Percentiles rank a stretch among this genome's conserved stretches.
These are phyloP conservation scores for Mesochorus sp. DNA, from an alignment of 2,888 invertebrate species.

Conservation along the genomic window DNA sequence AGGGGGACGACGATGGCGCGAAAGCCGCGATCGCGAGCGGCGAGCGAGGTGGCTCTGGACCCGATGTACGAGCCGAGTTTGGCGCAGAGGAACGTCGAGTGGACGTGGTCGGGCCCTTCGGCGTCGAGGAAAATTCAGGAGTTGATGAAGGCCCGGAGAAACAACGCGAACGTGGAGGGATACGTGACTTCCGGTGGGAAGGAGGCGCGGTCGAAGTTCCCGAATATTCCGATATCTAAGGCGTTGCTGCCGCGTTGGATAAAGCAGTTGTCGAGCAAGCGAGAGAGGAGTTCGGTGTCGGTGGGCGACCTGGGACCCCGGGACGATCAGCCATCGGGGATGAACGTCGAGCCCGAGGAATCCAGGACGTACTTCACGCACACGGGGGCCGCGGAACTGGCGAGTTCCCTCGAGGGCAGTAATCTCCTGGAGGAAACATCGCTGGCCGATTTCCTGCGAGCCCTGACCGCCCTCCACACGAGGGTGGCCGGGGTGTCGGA, in stretches of 20 bases:
- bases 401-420: slow-evolving; percentile 82
- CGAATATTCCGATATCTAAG: slow-evolving; percentile 74
- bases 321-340: slow-evolving; percentile 60
- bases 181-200: slow-evolving; percentile 61
- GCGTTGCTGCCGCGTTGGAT: slow-evolving; percentile 74
- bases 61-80: slow-evolving; percentile 75
- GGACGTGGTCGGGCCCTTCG: slow-evolving; percentile 88
- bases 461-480: slow-evolving; percentile 87
- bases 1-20: slow-evolving; percentile 81
- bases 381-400: slow-evolving; percentile 67
- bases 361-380: slow-evolving; percentile 77
- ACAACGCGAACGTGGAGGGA: slow-evolving; percentile 32
- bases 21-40: slow-evolving; percentile 84
- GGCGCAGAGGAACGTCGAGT: slow-evolving; percentile 81
- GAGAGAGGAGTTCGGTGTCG: slow-evolving; percentile 66
- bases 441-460: slow-evolving; percentile 91
- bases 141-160: slow-evolving; percentile 76
- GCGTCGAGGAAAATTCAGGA: slow-evolving; percentile 85
- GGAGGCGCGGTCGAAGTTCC: slow-evolving; percentile 73
- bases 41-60: slow-evolving; percentile 84
- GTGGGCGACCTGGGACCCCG: slow-evolving; percentile 67
- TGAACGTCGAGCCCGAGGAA: slow-evolving; percentile 63
- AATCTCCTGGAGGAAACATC: slow-evolving; percentile 91
- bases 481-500: slow-evolving; percentile 82
- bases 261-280: slow-evolving; percentile 69